These are phyloP conservation scores for Drosophila flavopinicola DNA, from an alignment of 2,888 invertebrate genomes.

Conservation along the genomic window DNA sequence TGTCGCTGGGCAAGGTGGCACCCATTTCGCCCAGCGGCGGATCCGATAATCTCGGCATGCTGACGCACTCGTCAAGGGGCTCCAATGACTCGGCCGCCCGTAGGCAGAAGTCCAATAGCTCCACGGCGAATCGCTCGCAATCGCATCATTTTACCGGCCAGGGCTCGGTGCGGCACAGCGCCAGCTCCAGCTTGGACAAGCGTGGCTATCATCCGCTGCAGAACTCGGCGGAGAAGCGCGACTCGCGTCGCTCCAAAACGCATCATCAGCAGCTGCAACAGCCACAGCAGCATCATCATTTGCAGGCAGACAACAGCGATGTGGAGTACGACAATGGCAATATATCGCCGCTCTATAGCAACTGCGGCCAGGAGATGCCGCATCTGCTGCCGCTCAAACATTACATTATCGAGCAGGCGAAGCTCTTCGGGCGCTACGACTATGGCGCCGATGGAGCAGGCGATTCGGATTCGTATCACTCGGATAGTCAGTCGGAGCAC, in stretches of 20 bases:
- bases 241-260: slow-evolving; percentile 65
- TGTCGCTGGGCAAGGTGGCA: slow-evolving; percentile 67
- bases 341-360: slow-evolving; percentile 88
- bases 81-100: slow-evolving; percentile 77
- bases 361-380: slow-evolving; percentile 89
- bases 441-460: slow-evolving; percentile 86
- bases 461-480: slow-evolving; percentile 91
- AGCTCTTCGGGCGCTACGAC: slow-evolving; percentile 88
- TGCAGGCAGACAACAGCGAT: slow-evolving; percentile 82
- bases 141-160: slow-evolving; percentile 58
- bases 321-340: slow-evolving; percentile 87
- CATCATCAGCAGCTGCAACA: slow-evolving; percentile 47
- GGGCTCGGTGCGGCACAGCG: slow-evolving; percentile 73
- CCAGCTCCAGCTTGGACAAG: slow-evolving; percentile 80
- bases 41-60: slow-evolving; percentile 80
- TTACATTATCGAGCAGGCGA: slow-evolving; percentile 94
- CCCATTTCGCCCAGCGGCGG: slow-evolving; percentile 78
- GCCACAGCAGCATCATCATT: slow-evolving; percentile 69
- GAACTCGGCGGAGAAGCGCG: slow-evolving; percentile 67
- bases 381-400: slow-evolving; percentile 93
- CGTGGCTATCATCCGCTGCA: slow-evolving; percentile 61
- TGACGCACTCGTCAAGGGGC: slow-evolving; percentile 81
- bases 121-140: slow-evolving; percentile 69
- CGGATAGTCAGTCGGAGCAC: slow-evolving; percentile 89
- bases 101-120: slow-evolving; percentile 65